These are phyloP conservation scores for Mesorhabditis sp. DNA, from an alignment of 2,888 invertebrate genomes.

Conservation along the genomic window DNA sequence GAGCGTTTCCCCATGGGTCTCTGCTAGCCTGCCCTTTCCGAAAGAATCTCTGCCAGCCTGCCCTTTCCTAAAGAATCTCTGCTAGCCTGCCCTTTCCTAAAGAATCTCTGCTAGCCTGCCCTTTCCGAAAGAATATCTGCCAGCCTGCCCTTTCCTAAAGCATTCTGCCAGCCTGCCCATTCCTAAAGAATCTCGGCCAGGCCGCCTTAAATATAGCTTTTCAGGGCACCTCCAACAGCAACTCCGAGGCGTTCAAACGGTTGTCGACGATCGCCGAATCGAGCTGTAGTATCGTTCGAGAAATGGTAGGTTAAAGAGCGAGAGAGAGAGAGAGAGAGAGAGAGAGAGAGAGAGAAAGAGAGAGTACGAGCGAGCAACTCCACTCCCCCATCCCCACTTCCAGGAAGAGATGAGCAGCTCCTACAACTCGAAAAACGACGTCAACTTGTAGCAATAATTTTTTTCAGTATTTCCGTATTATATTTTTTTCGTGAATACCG, in stretches of 20 bases:
- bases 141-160: no score
- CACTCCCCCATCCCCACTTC: constrained; percentile 13
- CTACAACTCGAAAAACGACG: constrained; percentile 49
- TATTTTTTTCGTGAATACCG: no score
- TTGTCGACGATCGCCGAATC: constrained; percentile 54
- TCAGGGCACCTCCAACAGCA: constrained; percentile 44
- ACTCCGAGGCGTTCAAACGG: constrained; percentile 40
- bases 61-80: no score
- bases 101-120: background rate
- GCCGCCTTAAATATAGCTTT: background rate
- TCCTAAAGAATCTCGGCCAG: background rate
- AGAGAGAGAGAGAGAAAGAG: no score
- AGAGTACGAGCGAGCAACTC: no score
- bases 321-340: background rate
- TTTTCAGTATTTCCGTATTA: background rate
- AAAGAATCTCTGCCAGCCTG: no score
- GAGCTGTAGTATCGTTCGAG: constrained; percentile 44
- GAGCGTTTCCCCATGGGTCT: background rate
- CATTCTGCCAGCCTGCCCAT: no score
- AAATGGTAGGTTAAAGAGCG: constrained; percentile 29
- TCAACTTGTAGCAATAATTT: constrained; percentile 26
- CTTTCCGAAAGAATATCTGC: no score
- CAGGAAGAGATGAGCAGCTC: constrained; percentile 50
- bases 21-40: no score
- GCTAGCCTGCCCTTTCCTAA: no score